Base-by-base conservation (phyloP, 2,797 vertebrate species). In the Nothura maculosa region DNA sequence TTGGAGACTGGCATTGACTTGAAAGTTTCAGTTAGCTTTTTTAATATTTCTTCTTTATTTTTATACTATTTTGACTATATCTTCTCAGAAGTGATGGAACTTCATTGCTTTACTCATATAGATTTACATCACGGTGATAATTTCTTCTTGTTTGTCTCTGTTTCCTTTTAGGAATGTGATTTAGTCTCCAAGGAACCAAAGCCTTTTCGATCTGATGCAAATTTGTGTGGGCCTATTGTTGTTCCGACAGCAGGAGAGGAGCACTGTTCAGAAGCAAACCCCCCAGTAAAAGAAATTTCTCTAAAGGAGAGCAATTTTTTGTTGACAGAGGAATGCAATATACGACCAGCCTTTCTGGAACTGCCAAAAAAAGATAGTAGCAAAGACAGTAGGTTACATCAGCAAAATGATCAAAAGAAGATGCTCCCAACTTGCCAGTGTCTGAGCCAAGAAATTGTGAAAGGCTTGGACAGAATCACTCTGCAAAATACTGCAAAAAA, bases 241-340 rank as follows among this genome's bases (percentile, higher is more conserved):
- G 99, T 99, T 87, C 99, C 99, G 83, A 98, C 98, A n/a, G 98
- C 98, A 73, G 98, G 98, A 94, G 96, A 98, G 36, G 97, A 98
- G 64, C 97, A 95, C 34, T 95, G 97, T 64, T 96, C 97, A 81
- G 97, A 97, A 60, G 48, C 82, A 84, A 92, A 91, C 11, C 88
- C 40, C 8, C 90, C 90, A 82, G 92, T 66, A 43, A 97, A 92
- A 96, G 97, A 94, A 67, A 74, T 91, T 48, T 77, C 76, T 43
- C 75, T 79, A 96, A 98, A 97, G 93, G 89, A 92, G 76, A 95
- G 77, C 87, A 82, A 16, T 83, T 76, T 87, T 90, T 77, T 95
- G 42, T 93, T 94, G 85, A 96, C 55, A 91, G 98, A 94, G 17
- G 97, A 97, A 79, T 95, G 13, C 84, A 97, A 93, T 13, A 97